These are phyloP conservation scores for Neomorphus geoffroyi DNA, from an alignment of 2,797 vertebrate species.

Conservation along the genomic window DNA sequence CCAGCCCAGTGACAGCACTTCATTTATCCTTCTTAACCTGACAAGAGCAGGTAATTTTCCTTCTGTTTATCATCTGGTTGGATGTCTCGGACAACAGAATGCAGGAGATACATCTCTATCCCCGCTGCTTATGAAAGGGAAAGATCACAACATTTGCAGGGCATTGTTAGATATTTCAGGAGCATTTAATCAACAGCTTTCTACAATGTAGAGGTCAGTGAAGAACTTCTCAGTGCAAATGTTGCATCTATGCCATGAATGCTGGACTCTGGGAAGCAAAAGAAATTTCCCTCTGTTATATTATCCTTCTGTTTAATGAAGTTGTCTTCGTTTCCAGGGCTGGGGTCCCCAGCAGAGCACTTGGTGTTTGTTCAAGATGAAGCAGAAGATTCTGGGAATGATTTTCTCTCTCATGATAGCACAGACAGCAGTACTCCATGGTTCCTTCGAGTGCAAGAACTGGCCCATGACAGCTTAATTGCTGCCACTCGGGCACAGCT, in stretches of 20 bases:
- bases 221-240: not conserved
- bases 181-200: conserved; percentile 1
- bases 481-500: conserved; percentile 96
- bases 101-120: not conserved
- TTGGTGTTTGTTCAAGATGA: conserved; percentile 93
- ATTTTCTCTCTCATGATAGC: conserved; percentile 87
- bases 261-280: not conserved
- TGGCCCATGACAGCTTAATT: conserved; percentile 98
- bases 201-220: not conserved
- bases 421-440: conserved; percentile 92
- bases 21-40: conserved; percentile 95
- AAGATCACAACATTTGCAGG: not conserved
- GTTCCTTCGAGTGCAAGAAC: conserved; percentile 96
- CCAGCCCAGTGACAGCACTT: conserved; percentile 91
- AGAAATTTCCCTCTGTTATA: not conserved
- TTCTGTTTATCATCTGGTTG: not conserved
- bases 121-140: conserved; percentile 5
- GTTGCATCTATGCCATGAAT: not conserved
- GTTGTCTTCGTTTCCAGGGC: conserved; percentile 75
- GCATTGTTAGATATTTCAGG: not conserved
- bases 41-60: conserved; percentile 88
- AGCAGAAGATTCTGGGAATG: conserved; percentile 86
- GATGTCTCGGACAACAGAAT: not conserved
- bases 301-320: not conserved
- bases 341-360: conserved; percentile 91